Conservation (phyloP, 1,140 invertebrate species). For the Formica exsecta region DNA sequence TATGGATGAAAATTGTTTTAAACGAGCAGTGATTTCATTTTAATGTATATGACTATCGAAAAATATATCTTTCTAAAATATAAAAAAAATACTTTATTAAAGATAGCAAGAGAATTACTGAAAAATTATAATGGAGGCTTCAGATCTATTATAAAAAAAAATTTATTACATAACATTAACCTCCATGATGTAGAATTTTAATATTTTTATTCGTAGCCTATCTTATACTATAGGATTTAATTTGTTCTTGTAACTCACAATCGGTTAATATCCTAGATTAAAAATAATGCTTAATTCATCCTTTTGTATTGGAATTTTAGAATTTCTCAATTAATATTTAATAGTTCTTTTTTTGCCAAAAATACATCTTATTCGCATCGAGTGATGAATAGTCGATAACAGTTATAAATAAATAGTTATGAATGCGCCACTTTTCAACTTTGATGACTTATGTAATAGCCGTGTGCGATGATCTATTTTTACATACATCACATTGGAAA, state of each 20-base stretch:
- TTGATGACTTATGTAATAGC: not conserved
- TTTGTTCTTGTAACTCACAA: not conserved
- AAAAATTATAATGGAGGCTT: not conserved
- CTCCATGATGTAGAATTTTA: not conserved
- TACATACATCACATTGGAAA: not conserved
- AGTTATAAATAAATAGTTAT: not conserved
- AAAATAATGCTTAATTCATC: not conserved
- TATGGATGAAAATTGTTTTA: not conserved
- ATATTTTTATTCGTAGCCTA: constrained; percentile 1
- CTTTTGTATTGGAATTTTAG: not conserved
- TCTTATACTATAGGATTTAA: not conserved
- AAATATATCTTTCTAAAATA: not conserved
- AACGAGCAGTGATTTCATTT: not conserved
- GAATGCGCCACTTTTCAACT: not conserved
- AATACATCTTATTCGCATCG: not conserved
- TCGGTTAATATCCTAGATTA: not conserved
- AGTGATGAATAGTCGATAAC: constrained; percentile 25
- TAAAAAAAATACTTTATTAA: not conserved
- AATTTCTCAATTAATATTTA: not conserved
- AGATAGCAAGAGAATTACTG: not conserved
- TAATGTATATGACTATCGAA: not conserved
- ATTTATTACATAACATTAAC: not conserved
- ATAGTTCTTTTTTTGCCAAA: not conserved
- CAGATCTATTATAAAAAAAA: not conserved
- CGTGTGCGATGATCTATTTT: constrained; percentile 39